Evolutionary conservation across 2,113 vertebrate genomes (phyloP).

Genomic region (Nesoenas mayeri): DNA sequence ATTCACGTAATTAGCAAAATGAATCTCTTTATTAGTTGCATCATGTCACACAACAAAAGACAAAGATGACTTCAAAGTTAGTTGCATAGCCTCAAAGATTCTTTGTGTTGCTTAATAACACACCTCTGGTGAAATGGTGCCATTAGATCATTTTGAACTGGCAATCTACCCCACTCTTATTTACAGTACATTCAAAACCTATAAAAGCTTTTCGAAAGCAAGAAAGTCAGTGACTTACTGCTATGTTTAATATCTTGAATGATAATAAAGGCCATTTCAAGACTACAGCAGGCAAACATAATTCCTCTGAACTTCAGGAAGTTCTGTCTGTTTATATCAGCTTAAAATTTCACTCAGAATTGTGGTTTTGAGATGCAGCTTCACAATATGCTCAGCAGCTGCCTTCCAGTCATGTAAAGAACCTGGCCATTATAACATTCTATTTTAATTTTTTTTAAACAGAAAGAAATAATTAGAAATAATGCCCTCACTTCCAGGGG

Average conservation of each 20-base stretch:
- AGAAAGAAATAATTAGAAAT: constrained; percentile 64
- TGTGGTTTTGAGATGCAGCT: not conserved
- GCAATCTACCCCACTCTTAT: not conserved
- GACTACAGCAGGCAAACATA: not conserved
- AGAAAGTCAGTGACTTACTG: constrained; percentile 2
- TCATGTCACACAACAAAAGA: constrained; percentile 41
- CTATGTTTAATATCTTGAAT: not conserved
- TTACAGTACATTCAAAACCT: constrained; percentile 14
- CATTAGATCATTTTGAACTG: constrained; percentile 26
- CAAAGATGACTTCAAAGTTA: constrained; percentile 3
- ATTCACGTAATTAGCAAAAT: constrained; percentile 60
- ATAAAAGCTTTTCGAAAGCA: not conserved
- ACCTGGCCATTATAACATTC: constrained; percentile 12
- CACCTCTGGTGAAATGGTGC: not conserved
- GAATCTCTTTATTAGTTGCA: constrained; percentile 30
- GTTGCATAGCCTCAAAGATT: not conserved
- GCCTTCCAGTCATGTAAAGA: constrained; percentile 39
- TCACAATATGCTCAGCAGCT: constrained; percentile 5
- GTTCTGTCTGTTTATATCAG: not conserved
- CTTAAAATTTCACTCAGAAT: not conserved
- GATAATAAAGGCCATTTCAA: constrained; percentile 19
- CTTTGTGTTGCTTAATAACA: constrained; percentile 42
- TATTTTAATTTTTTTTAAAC: constrained; percentile 16
- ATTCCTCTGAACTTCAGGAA: constrained; percentile 15
- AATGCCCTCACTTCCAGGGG: constrained; percentile 11